Base-by-base conservation (phyloP, 2,113 vertebrate genomes). In the Cephalophus harveyi region DNA sequence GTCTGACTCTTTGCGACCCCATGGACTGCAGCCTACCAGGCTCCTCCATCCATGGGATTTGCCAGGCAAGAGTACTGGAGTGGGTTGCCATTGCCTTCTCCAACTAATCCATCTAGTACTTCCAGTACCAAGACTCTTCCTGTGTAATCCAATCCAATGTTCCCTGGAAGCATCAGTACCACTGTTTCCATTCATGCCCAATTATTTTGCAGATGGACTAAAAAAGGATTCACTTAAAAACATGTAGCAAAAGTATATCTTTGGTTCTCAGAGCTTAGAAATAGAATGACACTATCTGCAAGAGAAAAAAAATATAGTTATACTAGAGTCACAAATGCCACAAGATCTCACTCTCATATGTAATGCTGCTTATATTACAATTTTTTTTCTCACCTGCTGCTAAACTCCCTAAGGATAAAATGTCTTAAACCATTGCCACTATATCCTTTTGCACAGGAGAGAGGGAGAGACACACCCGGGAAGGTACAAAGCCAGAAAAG, bases 251-350 rank as follows among this genome's bases (percentile, higher is more conserved):
- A 87, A 87, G 40, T 93, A 76, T 88, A 88, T 78, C 60, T 76
- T 95, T 91, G 48, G 28, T 76, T 90, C 52, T 64, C 76, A 82
- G 23, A 57, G 48, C 36, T 94, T 36, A 86, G 36, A 59, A 93
- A 12, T 17, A 62, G 87, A 96, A 83, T 59, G 43, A 7, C 64
- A 14, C 55, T 87, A 27, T 5, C 21, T 33, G 16, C 33, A 93
- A 12, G 3, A 17, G 14, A 28, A 95, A 92, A 87, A 81, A 87
- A 78, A 60, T 19, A 40, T 0, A 46, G 23, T 85, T 7, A 46
- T 54, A 57, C 11, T 36, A 81, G 78, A 88, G 30, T 81, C 46
- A 21, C 43, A 89, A 94, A 96, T 89, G 78, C 92, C 67, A 89
- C n/a, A 87, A 64, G 85, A 90, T 55, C 46, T 93, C 60, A 52